A percentile compares a stretch with the other conserved stretches of the same genome.
Conservation (phyloP, 1,140 invertebrate species). For the Colletes latitarsis region DNA sequence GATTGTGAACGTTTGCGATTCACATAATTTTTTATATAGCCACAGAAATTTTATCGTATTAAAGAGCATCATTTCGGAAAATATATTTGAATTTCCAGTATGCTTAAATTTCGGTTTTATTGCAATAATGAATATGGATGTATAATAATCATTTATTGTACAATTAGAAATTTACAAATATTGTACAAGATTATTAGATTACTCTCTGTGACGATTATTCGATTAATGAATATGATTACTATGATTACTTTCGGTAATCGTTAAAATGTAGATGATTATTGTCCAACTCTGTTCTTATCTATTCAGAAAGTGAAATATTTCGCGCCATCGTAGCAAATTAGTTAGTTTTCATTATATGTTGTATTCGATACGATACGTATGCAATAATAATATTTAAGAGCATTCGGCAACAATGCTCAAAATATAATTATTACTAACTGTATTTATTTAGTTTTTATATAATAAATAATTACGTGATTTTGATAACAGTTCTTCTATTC, state of each 20-base stretch:
- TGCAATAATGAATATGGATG: no score
- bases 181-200: no score
- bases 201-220: no score
- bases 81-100: background rate
- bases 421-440: background rate
- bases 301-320: background rate
- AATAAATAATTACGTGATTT: background rate
- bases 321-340: conserved; percentile 5
- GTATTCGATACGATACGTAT: background rate
- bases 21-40: background rate
- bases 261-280: no score
- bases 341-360: background rate
- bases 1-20: background rate
- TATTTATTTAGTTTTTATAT: background rate
- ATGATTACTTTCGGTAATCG: no score
- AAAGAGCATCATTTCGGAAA: background rate
- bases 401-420: background rate
- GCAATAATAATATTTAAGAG: background rate
- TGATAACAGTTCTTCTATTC: no score
- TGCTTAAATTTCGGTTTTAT: no score
- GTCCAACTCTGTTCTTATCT: background rate
- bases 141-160: no score
- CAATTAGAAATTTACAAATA: no score
- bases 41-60: background rate
- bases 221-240: no score